Percentiles rank a stretch among this genome's conserved stretches.
Conservation (phyloP, 2,888 invertebrate species). For the Gerris lacustris region DNA sequence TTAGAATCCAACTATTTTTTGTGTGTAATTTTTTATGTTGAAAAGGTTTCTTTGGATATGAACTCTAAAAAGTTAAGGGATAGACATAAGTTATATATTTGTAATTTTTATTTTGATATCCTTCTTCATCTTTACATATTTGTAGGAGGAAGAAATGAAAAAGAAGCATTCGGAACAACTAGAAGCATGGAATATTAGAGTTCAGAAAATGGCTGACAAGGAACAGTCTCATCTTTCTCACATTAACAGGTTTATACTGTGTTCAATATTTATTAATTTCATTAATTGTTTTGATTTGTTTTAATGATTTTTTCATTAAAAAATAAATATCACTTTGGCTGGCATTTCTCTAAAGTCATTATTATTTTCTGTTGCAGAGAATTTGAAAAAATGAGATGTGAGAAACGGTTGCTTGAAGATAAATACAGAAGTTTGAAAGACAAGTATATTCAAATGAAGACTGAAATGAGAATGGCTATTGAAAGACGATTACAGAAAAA, state of each 20-base stretch:
- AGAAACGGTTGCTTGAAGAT: slow-evolving; percentile 58
- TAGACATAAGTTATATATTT: no score
- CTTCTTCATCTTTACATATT: not conserved
- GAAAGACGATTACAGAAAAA: slow-evolving; percentile 45
- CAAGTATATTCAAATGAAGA: slow-evolving; percentile 66
- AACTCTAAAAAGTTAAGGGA: no score
- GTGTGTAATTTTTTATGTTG: no score
- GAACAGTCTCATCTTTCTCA: slow-evolving; percentile 32
- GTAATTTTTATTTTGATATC: no score
- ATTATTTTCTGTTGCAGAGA: slow-evolving; percentile 30
- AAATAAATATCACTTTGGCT: no score
- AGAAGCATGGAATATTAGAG: slow-evolving; percentile 42
- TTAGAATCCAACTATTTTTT: no score
- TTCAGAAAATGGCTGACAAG: slow-evolving; percentile 32
- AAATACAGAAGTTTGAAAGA: slow-evolving; percentile 70
- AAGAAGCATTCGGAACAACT: slow-evolving; percentile 45
- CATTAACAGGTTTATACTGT: slow-evolving; percentile 17
- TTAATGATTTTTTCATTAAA: not conserved
- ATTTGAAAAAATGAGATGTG: slow-evolving; percentile 54
- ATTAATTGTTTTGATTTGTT: slow-evolving; percentile 8
- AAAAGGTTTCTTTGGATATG: no score
- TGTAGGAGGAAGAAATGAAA: slow-evolving; percentile 36
- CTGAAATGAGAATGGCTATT: slow-evolving; percentile 62
- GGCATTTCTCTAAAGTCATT: no score
- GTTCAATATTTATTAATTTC: slow-evolving; percentile 7